Evolutionary conservation across 2,113 vertebrate species (phyloP), one percentile per base, ranked within the genome.

Genomic region (Stomatorhinus ivindoensis): DNA sequence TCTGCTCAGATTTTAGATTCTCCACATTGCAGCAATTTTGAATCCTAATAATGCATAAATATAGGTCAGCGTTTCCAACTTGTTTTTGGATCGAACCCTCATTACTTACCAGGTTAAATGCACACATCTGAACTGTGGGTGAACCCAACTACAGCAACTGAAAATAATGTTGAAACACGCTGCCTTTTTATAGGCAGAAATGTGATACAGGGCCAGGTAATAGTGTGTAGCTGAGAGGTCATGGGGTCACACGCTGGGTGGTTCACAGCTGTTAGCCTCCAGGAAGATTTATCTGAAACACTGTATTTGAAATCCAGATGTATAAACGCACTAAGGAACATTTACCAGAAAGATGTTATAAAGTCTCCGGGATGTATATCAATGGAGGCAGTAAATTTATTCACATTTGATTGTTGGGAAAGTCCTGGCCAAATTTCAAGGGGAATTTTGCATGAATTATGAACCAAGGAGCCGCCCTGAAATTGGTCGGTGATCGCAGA

Each of bases 41-140:
- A 89, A 91, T 89, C 90, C 91, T 51, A 90, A 90, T 73, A 88
- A 27, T 89, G 53, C 80, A 82, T 88, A 90, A 91, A 47, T 61
- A 84, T 39, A 46, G 90, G 89, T 91, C 65, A 89, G 55, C 44
- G 35, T 4, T 51, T 89, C 24, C 19, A 17, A 13, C 31, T 27
- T 51, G 31, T 19, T 5, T 42, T 88, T 53, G 50, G 35, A 65
- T 47, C 5, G 8, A 21, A 48, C 58, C 50, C 47, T 90, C 89
- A 86, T 91, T 88, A 82, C 53, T 86, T 82, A 89, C 76, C 84
- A 89, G 24, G 24, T 51, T 90, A 73, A 89, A 80, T 42, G 15
- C 39, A 80, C 35, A 80, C 86, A 61, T 51, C 85, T 53, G 86
- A 48, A 35, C 86, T 86, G 46, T 4, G n/a, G 46, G 83, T 58